Base-by-base conservation (phyloP, 2,888 invertebrate genomes). In the Diarsia brunnea region DNA sequence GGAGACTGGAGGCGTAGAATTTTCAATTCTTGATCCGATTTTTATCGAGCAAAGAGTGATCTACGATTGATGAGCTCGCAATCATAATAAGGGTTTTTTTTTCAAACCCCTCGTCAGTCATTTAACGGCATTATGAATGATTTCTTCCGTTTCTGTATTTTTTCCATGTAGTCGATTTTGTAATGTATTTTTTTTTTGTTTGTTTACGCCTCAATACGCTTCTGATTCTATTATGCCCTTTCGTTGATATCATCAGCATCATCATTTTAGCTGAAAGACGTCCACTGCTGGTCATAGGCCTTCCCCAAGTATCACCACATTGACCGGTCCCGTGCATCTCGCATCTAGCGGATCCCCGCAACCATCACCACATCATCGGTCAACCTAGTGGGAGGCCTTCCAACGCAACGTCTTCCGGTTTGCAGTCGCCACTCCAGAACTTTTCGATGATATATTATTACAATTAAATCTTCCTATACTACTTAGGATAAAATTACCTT, bases 11-110 rank as follows among this genome's bases (percentile, higher is more conserved):
- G 60, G 61, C 55, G 47, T 76, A 69, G 51, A 82, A 83, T 84
- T 86, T 76, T 84, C 65, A 75, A 79, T 79, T 76, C 74, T 27
- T 67, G 64, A 81, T 79, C 58, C 68, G 66, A 76, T 83, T 77
- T 73, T 74, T 79, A 75, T 80, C 73, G 31, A 67, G 19, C 7
- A 19, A 64, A 72, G 21, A 65, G n/a, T 58, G 69, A 73, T 73
- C 60, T 79, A 69, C 24, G 8, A 24, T 24, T 66, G 72, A 75
- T 63, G 45, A 69, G 63, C 49, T 66, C n/a, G 47, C 16, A 73
- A 78, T 73, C 66, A 69, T 78, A 55, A 73, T 55, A 61, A 60
- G 27, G 16, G 24, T 19, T 68, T 51, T 60, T 38, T 61, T 58
- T 74, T 63, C 24, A n/a, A 21, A 43, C 1, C 24, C 12, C 45